A percentile compares a stretch with the other conserved stretches of the same genome.
phyloP scores from a whole-genome alignment of 1,140 invertebrate species.

The Chlorops oryzae region DNA sequence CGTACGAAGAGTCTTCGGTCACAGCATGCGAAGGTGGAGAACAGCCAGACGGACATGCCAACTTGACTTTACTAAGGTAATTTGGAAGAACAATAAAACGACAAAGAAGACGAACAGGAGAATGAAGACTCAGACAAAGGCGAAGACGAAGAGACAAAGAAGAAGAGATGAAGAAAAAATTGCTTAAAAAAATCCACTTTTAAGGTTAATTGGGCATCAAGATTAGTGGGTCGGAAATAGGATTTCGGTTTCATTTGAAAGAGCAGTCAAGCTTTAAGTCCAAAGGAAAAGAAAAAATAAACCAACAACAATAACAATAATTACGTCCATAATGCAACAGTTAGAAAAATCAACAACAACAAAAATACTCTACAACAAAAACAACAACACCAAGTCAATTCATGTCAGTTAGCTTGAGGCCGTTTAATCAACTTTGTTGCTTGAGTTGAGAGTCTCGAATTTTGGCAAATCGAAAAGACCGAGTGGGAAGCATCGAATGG shows the following conservation, averaged over 20 bases:
- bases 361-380: conserved; percentile 1
- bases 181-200: conserved; percentile 38
- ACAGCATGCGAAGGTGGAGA: too few species aligned
- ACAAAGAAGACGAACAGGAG: not conserved
- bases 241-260: conserved; percentile 15
- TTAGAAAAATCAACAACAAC: not conserved
- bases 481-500: too few species aligned
- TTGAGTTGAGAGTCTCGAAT: too few species aligned
- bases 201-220: conserved; percentile 49
- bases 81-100: not conserved
- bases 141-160: conserved; percentile 16
- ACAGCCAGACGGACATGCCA: too few species aligned
- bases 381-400: conserved; percentile 11
- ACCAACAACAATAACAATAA: too few species aligned
- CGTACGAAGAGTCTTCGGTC: too few species aligned
- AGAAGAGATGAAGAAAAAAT: conserved; percentile 28
- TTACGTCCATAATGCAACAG: not conserved
- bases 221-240: conserved; percentile 48
- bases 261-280: not conserved
- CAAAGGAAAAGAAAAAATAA: too few species aligned
- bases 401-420: conserved; percentile 7
- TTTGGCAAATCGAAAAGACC: too few species aligned
- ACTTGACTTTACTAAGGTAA: too few species aligned
- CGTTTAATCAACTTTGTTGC: conserved; percentile 41
- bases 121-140: not conserved